A percentile compares a stretch with the other conserved stretches of the same genome.
phyloP scores from a whole-genome alignment of 1,140 invertebrate genomes.

The Megalopta genalis region DNA sequence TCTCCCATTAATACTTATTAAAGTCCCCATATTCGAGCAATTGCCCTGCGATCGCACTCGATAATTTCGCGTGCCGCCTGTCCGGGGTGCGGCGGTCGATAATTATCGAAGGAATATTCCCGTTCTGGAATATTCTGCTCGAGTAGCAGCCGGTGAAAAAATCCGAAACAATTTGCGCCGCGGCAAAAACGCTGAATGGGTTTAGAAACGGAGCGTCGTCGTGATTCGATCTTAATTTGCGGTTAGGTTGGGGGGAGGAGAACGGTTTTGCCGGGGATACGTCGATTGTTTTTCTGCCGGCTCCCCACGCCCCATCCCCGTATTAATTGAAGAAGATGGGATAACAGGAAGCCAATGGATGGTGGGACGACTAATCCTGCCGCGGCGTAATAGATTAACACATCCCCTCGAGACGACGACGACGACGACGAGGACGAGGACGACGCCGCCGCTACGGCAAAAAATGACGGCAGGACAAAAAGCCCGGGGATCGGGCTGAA shows the following conservation, averaged over 20 bases:
- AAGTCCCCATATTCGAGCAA: not conserved
- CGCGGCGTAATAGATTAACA: conserved; percentile 67
- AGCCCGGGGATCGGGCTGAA: conserved; percentile 11
- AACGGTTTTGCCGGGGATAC: not conserved
- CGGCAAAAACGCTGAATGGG: not conserved
- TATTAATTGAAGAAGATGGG: conserved; percentile 15
- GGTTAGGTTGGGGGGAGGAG: not conserved
- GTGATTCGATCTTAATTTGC: conserved; percentile 25
- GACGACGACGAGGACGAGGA: too few relatives aligned
- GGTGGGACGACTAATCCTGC: conserved; percentile 54
- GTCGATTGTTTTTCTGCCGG: conserved; percentile 9
- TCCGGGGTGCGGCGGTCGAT: too few relatives aligned
- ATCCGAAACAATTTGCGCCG: not conserved
- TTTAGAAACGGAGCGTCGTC: too few relatives aligned
- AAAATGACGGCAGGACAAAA: conserved; percentile 40
- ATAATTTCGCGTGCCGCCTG: not conserved
- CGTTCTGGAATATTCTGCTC: not conserved
- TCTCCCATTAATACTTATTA: conserved; percentile 26
- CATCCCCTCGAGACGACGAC: conserved; percentile 44
- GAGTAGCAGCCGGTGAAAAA: not conserved
- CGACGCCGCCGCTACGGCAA: conserved; percentile 16
- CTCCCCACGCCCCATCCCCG: not conserved
- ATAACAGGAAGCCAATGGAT: conserved; percentile 9
- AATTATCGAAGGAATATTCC: conserved; percentile 5
- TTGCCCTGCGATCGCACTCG: not conserved